These are phyloP conservation scores for Astropecten irregularis DNA, from an alignment of 53 echinoderm and acorn worm genomes.

Conservation along the genomic window DNA sequence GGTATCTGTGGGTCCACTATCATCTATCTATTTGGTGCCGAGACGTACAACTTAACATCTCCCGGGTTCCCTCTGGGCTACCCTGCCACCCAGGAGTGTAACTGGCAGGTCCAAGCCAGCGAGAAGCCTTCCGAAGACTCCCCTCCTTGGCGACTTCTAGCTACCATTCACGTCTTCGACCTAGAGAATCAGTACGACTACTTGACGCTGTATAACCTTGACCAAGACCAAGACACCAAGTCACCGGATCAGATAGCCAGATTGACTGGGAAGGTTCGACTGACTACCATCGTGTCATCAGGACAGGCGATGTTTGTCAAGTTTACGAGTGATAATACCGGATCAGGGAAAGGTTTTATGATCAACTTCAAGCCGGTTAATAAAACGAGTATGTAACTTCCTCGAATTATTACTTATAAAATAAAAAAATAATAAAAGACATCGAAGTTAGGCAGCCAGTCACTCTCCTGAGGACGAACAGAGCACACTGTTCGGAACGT, in stretches of 20 bases:
- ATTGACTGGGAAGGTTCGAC: slow-evolving; percentile 18
- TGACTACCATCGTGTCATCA: slow-evolving; percentile 24
- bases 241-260: background rate
- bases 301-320: slow-evolving; percentile 25
- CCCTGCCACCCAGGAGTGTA: slow-evolving; percentile 9
- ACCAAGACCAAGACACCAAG: background rate
- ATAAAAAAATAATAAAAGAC: too few relatives aligned
- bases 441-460: too few relatives aligned
- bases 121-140: background rate
- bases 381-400: slow-evolving; percentile 25
- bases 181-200: slow-evolving; percentile 53
- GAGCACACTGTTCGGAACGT: too few relatives aligned
- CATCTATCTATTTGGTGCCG: slow-evolving; percentile 28
- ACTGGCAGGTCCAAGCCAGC: slow-evolving; percentile 11
- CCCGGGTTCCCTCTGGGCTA: slow-evolving; percentile 33
- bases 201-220: slow-evolving; percentile 3
- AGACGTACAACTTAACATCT: slow-evolving; percentile 33
- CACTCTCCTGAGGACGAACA: too few relatives aligned
- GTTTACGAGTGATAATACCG: slow-evolving; percentile 48
- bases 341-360: slow-evolving; percentile 25
- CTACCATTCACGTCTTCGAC: slow-evolving; percentile 17
- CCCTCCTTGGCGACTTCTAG: background rate
- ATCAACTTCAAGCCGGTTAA: slow-evolving; percentile 27
- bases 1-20: slow-evolving; percentile 36
- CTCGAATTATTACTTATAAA: too few relatives aligned